Base-by-base conservation (phyloP, 2,888 invertebrate species). In the Phragmatobia fuliginosa region DNA sequence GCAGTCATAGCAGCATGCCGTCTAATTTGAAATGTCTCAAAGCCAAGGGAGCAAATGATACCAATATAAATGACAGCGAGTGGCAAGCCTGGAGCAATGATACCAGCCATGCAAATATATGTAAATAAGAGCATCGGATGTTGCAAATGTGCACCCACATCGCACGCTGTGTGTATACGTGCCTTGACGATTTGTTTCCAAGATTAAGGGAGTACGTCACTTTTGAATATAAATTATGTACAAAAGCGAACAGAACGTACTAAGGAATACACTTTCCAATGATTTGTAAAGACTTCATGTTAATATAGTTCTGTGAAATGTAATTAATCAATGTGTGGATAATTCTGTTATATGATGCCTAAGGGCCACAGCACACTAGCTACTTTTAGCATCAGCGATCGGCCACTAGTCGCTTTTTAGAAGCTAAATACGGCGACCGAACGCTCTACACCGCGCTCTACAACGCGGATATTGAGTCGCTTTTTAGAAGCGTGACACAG, bases 91-190 rank as follows among this genome's bases (percentile, higher is more conserved):
- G 45, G 25, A 66, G 62, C n/a, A 73, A 75, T 74, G 71, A 76
- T 75, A 70, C 72, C 74, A 78, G 71, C 71, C 61, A 77, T 85
- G 84, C 80, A 85, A 85, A 85, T 84, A 38, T 77, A 85, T 85
- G 85, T 52, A 77, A 83, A 85, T 83, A 31, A 33, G 58, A 65
- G 77, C 73, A 78, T 76, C 45, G 68, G 60, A 66, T 70, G 71
- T 52, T 69, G 67, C 28, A 58, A 66, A 64, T 78, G 73, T 66
- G 73, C 61, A 66, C 32, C 60, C 36, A 58, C 10, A 61, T 32
- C 49, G 36, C 65, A 64, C 65, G 63, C 72, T 74, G 68, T 49
- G 73, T 70, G 76, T 77, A 62, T 60, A 66, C 52, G 56, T 62
- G 75, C 66, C 60, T 67, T 73, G 71, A 73, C 60, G 68, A 75